Evolutionary conservation across 2,113 vertebrate genomes (phyloP), one percentile per base, ranked within the genome.

Genomic region (Alectura lathami): DNA sequence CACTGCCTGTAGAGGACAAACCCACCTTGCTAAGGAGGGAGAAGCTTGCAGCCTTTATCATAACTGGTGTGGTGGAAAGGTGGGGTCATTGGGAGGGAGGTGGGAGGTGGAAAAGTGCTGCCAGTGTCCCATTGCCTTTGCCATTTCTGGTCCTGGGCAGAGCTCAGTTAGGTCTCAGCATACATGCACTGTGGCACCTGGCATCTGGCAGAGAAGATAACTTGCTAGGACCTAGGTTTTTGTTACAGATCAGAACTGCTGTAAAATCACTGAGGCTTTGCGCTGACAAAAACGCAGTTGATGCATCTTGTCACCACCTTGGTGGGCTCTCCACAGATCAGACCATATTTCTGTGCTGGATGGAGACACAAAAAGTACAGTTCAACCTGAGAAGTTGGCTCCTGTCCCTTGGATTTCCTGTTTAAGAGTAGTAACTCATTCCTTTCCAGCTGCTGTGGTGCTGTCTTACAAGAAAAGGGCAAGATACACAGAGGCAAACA

Each of bases 101-200:
- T 85, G 67, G 23, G 34, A 50, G 20, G 27, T 85, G 29, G 56
- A 60, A 23, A 50, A 13, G 5, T 79, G 13, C 27, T 88, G 24
- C 43, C 22, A n/a, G 11, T 11, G 17, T 17, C 36, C 79, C 60
- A 38, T 26, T 0, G 2, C 22, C 75, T 40, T 91, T 64, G 53
- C 59, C 8, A 5, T 80, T 86, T 24, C 40, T 45, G 30, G 17
- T 69, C 36, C 40, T 57, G 42, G n/a, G 9, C 40, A 73, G n/a
- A 64, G 43, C 20, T 43, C 70, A 72, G 7, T 75, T 75, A 50
- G 4, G 27, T 62, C 54, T 11, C 20, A 29, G 50, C 18, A 27
- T 5, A 45, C 0, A 0, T 26, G 27, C 59, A 57, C 14, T 0
- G 20, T 72, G 54, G 17, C 43, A 7, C 43, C 14, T 78, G 42